phyloP scores from a whole-genome alignment of 2,888 invertebrate genomes.

The Brachyopa scutellaris region DNA sequence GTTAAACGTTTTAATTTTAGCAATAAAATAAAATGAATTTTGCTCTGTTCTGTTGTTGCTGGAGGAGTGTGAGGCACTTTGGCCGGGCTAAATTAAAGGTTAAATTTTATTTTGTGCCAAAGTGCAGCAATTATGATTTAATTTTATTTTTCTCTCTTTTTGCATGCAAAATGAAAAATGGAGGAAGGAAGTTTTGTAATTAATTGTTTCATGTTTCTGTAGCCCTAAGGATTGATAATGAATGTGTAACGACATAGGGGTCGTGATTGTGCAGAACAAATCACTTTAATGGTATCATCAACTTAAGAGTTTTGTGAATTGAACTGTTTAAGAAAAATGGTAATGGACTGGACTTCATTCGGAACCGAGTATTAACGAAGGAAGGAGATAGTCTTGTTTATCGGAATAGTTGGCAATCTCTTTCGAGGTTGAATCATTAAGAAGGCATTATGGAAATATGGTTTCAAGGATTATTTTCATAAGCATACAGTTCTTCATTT shows the following conservation, averaged over 20 bases:
- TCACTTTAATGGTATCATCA: constrained; percentile 65
- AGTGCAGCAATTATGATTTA: constrained; percentile 61
- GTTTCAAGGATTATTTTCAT: too few species aligned
- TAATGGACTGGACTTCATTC: too few species aligned
- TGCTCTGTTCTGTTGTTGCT: constrained; percentile 13
- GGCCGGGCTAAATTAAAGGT: constrained; percentile 62
- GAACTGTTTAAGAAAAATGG: not conserved
- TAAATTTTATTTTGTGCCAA: constrained; percentile 68
- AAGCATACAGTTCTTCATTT: too few species aligned
- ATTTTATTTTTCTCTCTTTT: constrained; percentile 13
- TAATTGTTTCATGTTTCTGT: constrained; percentile 48
- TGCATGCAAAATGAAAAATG: not conserved
- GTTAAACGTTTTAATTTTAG: constrained; percentile 72
- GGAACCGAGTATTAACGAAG: too few species aligned
- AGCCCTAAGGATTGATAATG: constrained; percentile 60
- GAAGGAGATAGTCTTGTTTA: too few species aligned
- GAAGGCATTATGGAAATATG: too few species aligned
- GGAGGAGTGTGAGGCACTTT: constrained; percentile 47
- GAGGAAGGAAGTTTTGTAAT: constrained; percentile 14
- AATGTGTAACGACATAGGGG: constrained; percentile 58
- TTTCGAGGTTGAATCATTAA: too few species aligned
- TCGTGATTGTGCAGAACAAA: constrained; percentile 48
- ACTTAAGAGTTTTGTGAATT: constrained; percentile 39
- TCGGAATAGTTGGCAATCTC: too few species aligned
- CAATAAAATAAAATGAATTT: constrained; percentile 68